A percentile compares a stretch with the other conserved stretches of the same genome.
Conservation (phyloP, 2,888 invertebrate species). For the Allygus modestus region DNA sequence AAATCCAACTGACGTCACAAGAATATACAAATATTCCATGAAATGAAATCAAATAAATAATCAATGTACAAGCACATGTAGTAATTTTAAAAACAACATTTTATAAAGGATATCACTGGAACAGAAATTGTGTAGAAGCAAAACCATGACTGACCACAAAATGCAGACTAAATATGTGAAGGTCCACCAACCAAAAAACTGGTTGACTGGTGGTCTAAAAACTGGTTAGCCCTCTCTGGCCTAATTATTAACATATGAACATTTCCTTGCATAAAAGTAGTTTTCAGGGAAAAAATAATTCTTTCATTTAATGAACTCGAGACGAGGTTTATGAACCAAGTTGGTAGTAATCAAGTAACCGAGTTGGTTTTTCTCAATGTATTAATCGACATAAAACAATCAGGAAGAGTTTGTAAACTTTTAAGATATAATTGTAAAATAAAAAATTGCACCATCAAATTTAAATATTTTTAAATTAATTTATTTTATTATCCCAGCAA, state of each 20-base stretch:
- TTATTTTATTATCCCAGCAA: too few species aligned
- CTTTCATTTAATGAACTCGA: too few species aligned
- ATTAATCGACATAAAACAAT: too few species aligned
- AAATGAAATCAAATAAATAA: not conserved
- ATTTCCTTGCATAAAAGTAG: slow-evolving; percentile 32
- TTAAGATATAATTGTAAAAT: too few species aligned
- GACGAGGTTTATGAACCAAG: too few species aligned
- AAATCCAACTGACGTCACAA: not conserved
- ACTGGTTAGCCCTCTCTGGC: slow-evolving; percentile 6
- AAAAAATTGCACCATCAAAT: too few species aligned
- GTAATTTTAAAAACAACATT: not conserved
- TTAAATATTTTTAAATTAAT: too few species aligned
- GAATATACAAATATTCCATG: not conserved
- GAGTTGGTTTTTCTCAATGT: too few species aligned
- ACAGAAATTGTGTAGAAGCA: not conserved
- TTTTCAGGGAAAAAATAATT: too few species aligned
- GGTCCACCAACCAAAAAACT: not conserved
- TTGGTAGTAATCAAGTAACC: too few species aligned
- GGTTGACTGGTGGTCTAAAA: not conserved
- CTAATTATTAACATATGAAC: slow-evolving; percentile 26
- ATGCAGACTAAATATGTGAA: not conserved
- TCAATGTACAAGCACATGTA: not conserved
- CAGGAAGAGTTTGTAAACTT: too few species aligned
- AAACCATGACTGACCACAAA: not conserved
- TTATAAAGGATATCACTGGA: too few species aligned